These are phyloP conservation scores for Caenorhabditis wallacei DNA, from an alignment of 2,888 invertebrate genomes.

Conservation along the genomic window DNA sequence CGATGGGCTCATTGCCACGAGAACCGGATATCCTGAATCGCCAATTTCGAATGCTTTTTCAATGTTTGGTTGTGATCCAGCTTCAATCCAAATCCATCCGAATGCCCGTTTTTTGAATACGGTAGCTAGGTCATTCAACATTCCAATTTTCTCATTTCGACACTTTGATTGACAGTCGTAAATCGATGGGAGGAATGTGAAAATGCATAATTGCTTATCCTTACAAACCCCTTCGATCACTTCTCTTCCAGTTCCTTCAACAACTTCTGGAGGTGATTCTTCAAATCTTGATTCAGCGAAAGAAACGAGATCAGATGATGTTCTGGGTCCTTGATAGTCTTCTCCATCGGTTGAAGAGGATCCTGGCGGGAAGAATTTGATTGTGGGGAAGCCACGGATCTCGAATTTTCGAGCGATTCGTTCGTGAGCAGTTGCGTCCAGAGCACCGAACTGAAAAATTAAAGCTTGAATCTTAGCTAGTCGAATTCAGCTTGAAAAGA, in stretches of 20 bases:
- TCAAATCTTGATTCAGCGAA: constrained; percentile 40
- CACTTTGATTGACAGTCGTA: constrained; percentile 95
- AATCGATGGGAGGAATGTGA: constrained; percentile 94
- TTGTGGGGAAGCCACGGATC: constrained; percentile 95
- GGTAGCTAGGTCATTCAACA: constrained; percentile 89
- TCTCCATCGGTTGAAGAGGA: constrained; percentile 84
- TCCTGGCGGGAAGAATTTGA: constrained; percentile 89
- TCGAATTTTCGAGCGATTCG: constrained; percentile 90
- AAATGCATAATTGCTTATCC: constrained; percentile 91
- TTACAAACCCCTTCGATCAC: constrained; percentile 89
- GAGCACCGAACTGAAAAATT: constrained; percentile 88
- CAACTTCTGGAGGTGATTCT: constrained; percentile 34
- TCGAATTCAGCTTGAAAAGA: too few relatives aligned
- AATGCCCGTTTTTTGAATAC: constrained; percentile 95
- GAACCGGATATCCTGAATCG: constrained; percentile 98
- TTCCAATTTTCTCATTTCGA: constrained; percentile 90
- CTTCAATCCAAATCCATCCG: constrained; percentile 98
- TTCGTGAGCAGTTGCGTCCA: constrained; percentile 95
- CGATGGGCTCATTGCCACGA: constrained; percentile 96
- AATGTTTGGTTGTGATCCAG: constrained; percentile 90
- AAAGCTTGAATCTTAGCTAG: too few relatives aligned
- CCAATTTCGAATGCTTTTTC: constrained; percentile 93
- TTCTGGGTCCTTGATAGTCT: constrained; percentile 93
- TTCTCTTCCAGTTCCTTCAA: constrained; percentile 85
- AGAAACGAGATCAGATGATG: constrained; percentile 85